Percentiles rank a stretch among this genome's conserved stretches.
These are phyloP conservation scores for Metopolophium dirhodum DNA, from an alignment of 1,140 invertebrate genomes.

Conservation along the genomic window DNA sequence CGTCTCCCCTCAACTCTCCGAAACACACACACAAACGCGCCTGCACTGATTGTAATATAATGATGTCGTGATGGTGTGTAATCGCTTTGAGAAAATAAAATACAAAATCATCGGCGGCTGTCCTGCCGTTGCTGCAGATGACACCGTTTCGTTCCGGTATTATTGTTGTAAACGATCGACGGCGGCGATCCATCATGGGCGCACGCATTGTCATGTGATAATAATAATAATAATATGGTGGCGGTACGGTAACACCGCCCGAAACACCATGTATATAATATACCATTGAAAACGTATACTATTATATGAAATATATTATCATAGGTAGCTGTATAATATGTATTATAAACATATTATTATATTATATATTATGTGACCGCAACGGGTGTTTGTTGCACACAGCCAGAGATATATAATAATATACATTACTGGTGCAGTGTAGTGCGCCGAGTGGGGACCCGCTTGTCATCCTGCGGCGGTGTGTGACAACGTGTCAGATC, in stretches of 20 bases:
- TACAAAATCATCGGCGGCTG: constrained; percentile 9
- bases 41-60: neutral
- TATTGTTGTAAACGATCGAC: neutral
- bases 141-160: neutral
- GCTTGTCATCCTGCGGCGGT: neutral
- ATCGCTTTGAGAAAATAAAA: neutral
- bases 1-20: too few species aligned
- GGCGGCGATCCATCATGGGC: neutral
- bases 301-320: neutral
- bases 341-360: neutral
- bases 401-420: neutral
- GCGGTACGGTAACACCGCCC: too few species aligned
- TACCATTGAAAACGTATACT: neutral
- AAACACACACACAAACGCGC: too few species aligned
- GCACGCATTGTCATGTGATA: neutral
- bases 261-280: too few species aligned
- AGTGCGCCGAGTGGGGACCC: too few species aligned
- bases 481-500: neutral
- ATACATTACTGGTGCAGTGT: neutral
- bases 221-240: neutral
- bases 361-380: neutral
- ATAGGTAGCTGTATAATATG: neutral
- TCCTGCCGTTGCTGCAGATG: neutral
- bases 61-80: neutral
- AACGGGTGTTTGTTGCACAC: neutral